Conservation (phyloP, 2,113 vertebrate species). For the Zosterops lateralis region DNA sequence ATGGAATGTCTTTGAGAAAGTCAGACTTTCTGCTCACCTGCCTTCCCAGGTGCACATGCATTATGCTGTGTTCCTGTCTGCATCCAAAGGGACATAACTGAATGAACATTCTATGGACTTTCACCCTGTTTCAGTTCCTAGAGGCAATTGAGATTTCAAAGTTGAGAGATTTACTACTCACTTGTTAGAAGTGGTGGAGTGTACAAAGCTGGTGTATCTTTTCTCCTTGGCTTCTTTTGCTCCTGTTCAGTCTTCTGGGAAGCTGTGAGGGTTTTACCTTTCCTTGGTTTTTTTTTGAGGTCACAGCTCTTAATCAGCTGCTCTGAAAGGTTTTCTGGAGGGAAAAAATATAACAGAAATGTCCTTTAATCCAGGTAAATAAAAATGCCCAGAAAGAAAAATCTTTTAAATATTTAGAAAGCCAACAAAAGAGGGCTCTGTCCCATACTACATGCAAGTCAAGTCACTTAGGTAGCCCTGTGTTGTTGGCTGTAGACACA, state of each 20-base stretch:
- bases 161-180: constrained; percentile 25
- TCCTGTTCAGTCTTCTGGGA: constrained; percentile 73
- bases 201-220: constrained; percentile 86
- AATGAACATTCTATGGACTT: background rate
- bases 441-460: background rate
- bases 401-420: background rate
- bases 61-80: background rate
- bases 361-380: background rate
- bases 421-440: background rate
- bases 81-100: background rate
- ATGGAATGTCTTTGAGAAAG: background rate
- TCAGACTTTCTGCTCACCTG: background rate
- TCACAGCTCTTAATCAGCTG: constrained; percentile 77
- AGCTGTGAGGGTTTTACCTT: constrained; percentile 51
- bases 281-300: constrained; percentile 71
- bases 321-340: constrained; percentile 76
- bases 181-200: constrained; percentile 85
- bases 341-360: background rate
- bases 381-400: background rate
- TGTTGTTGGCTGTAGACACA: background rate
- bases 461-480: background rate
- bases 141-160: background rate
- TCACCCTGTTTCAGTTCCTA: background rate
- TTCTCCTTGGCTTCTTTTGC: constrained; percentile 87
- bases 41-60: background rate